Conservation (phyloP, 2,113 vertebrate genomes). For the Nothobranchius furzeri region DNA sequence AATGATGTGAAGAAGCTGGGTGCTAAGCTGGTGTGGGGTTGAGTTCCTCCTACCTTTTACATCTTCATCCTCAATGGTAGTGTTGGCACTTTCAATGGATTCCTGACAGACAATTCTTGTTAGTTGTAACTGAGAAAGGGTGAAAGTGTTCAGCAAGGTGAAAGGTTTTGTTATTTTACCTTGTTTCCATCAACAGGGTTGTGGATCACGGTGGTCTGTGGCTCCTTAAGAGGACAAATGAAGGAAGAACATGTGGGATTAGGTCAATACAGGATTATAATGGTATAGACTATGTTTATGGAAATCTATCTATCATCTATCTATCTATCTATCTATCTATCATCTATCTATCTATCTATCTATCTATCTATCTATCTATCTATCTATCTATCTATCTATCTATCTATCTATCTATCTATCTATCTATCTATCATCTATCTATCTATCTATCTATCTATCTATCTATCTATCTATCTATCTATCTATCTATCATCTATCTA, state of each 20-base stretch:
- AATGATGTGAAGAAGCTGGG: not conserved
- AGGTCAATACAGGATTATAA: not conserved
- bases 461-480: not conserved
- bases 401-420: too few relatives aligned
- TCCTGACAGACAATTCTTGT: slow-evolving; percentile 79
- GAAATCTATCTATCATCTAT: not conserved
- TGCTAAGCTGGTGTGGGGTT: not conserved
- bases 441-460: not conserved
- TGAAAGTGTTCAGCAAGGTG: not conserved
- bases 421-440: not conserved
- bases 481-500: not conserved
- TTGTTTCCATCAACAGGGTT: slow-evolving; percentile 98
- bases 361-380: not conserved
- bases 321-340: not conserved
- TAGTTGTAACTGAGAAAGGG: not conserved
- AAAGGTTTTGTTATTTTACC: slow-evolving; percentile 73
- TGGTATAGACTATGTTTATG: not conserved
- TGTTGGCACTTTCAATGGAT: slow-evolving; percentile 96
- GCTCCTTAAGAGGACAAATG: slow-evolving; percentile 84
- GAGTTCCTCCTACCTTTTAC: slow-evolving; percentile 88
- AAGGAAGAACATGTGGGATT: slow-evolving; percentile 75
- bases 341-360: not conserved
- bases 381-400: too few relatives aligned
- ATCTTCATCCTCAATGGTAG: slow-evolving; percentile 97
- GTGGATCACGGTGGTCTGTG: slow-evolving; percentile 98